Percentiles rank a stretch among this genome's conserved stretches.
Evolutionary conservation across 2,113 vertebrate genomes (phyloP).

Genomic region (Origma solitaria): DNA sequence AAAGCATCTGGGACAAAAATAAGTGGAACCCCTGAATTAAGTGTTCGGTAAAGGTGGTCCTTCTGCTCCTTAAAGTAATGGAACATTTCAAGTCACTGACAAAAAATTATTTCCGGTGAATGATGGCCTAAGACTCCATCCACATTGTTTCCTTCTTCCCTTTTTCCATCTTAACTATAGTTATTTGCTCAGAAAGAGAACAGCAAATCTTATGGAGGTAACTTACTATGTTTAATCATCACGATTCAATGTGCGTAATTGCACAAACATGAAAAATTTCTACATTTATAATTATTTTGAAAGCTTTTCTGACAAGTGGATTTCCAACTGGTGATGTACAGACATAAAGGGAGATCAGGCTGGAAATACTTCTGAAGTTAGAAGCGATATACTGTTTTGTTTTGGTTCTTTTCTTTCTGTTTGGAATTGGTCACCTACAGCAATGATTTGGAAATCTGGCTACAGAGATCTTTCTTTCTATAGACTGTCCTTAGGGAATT

Average conservation of each 20-base stretch:
- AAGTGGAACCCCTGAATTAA: not conserved
- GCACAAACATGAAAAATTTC: not conserved
- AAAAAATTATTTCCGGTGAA: not conserved
- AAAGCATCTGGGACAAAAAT: not conserved
- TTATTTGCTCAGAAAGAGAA: not conserved
- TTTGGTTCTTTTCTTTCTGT: constrained; percentile 27
- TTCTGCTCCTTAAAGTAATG: not conserved
- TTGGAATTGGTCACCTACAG: constrained; percentile 11
- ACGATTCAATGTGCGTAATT: not conserved
- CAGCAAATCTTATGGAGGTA: not conserved
- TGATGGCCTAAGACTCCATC: not conserved
- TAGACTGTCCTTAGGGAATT: constrained; percentile 21
- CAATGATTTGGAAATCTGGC: constrained; percentile 48
- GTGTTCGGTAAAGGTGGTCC: not conserved
- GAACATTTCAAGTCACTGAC: not conserved
- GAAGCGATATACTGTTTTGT: not conserved
- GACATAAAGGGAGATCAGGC: not conserved
- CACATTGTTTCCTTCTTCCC: not conserved
- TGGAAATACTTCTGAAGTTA: not conserved
- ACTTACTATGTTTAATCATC: not conserved
- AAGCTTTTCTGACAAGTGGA: not conserved
- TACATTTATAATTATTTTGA: constrained; percentile 6
- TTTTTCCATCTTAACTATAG: not conserved
- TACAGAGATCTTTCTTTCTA: not conserved
- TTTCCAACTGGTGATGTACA: not conserved